Evolutionary conservation across 2,113 vertebrate species (phyloP).

Genomic region (Oceanodroma tethys): DNA sequence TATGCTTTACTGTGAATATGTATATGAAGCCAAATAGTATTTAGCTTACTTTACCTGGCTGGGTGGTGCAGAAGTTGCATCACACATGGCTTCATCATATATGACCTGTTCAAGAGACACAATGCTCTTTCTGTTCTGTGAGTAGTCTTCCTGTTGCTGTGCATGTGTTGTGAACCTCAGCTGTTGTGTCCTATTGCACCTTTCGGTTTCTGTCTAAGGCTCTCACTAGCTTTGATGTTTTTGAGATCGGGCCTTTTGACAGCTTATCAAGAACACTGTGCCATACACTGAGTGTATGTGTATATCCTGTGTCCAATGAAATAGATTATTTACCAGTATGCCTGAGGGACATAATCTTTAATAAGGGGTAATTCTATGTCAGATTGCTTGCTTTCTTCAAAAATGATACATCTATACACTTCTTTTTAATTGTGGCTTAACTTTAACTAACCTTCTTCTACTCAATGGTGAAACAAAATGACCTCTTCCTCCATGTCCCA

Average conservation of each 20-base stretch:
- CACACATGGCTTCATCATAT: fast-evolving
- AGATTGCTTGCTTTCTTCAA: background rate
- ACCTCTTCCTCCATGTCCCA: background rate
- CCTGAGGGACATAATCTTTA: background rate
- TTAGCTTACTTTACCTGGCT: background rate
- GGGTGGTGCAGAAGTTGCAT: background rate
- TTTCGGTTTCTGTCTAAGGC: background rate
- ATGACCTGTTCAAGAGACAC: background rate
- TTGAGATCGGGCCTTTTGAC: background rate
- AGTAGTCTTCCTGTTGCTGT: background rate
- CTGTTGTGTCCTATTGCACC: background rate
- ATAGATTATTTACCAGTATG: background rate
- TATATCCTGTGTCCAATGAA: background rate
- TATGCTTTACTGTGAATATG: background rate
- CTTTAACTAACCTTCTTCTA: background rate
- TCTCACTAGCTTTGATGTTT: background rate
- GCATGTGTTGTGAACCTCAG: background rate
- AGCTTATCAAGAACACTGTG: background rate
- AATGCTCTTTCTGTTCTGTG: background rate
- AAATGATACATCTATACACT: background rate
- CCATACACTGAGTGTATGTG: background rate
- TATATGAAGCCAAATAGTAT: background rate
- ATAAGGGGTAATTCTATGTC: background rate
- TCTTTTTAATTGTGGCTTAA: background rate
- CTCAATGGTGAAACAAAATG: background rate